A percentile compares a stretch with the other conserved stretches of the same genome.
Conservation (phyloP, 2,888 invertebrate genomes). For the Agrochola macilenta region DNA sequence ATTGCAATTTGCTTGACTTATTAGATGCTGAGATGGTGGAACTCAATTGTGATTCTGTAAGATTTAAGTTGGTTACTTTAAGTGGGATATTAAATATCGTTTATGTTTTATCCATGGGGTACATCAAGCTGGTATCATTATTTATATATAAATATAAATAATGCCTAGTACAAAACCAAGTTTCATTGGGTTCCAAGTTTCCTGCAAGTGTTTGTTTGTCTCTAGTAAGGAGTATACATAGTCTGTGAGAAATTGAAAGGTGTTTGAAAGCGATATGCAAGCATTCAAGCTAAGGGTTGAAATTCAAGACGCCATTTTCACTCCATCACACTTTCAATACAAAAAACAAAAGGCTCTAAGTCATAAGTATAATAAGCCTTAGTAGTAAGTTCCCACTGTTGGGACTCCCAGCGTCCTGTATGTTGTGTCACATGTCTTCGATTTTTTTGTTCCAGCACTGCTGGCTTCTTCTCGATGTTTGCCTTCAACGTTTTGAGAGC, state of each 20-base stretch:
- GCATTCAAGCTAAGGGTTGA: conserved; percentile 10
- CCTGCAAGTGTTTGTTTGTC: conserved; percentile 2
- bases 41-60: conserved; percentile 67
- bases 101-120: conserved; percentile 1
- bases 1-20: conserved; percentile 81
- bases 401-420: too few species aligned
- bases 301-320: conserved; percentile 3
- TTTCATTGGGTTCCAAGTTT: not conserved
- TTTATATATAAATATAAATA: too few species aligned
- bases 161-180: too few species aligned
- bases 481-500: too few species aligned
- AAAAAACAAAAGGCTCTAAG: not conserved
- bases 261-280: conserved; percentile 37
- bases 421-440: too few species aligned
- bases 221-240: not conserved
- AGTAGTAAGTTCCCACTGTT: too few species aligned
- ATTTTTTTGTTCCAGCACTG: too few species aligned
- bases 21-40: conserved; percentile 67
- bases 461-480: too few species aligned
- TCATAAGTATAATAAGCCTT: too few species aligned
- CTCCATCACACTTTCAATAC: not conserved
- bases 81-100: conserved; percentile 43
- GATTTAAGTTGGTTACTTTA: conserved; percentile 54
- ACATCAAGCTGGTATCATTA: not conserved
- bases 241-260: conserved; percentile 45